A percentile compares a stretch with the other conserved stretches of the same genome.
Conservation (phyloP, 1,140 invertebrate species). For the Penaeus indicus region DNA sequence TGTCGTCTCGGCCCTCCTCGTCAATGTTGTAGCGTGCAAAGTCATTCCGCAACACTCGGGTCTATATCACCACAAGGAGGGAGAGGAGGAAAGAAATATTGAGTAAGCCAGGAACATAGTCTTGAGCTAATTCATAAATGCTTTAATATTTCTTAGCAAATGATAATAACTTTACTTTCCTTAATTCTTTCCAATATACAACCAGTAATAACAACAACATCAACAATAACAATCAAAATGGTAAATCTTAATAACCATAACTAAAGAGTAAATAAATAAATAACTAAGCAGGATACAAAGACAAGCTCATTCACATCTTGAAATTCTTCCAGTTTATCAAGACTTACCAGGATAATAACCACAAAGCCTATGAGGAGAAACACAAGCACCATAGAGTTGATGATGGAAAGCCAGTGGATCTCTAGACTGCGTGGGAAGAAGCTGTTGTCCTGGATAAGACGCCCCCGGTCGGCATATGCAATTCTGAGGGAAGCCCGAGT, state of each 20-base stretch:
- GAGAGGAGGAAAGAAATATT: not conserved
- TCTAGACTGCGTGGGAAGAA: constrained; percentile 74
- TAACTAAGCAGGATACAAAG: not conserved
- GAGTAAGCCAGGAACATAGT: no score
- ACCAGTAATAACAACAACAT: no score
- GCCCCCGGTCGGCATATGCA: constrained; percentile 70
- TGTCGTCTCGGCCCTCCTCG: constrained; percentile 71
- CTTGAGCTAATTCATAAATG: no score
- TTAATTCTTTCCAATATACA: not conserved
- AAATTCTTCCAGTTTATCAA: not conserved
- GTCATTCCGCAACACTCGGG: constrained; percentile 73
- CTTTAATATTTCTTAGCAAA: not conserved
- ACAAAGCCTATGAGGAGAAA: constrained; percentile 75
- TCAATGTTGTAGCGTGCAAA: constrained; percentile 74
- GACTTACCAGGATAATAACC: constrained; percentile 73
- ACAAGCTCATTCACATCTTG: not conserved
- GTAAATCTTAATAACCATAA: no score
- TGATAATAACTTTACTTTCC: not conserved
- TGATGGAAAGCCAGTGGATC: constrained; percentile 76
- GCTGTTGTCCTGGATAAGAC: constrained; percentile 70
- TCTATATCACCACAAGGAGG: constrained; percentile 67
- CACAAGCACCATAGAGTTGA: constrained; percentile 74
- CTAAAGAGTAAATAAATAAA: no score
- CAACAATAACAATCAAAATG: no score
- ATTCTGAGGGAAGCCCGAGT: constrained; percentile 68